Percentiles rank a stretch among this genome's conserved stretches.
Conservation (phyloP, 2,797 vertebrate species). For the Coregonus suidteri region DNA sequence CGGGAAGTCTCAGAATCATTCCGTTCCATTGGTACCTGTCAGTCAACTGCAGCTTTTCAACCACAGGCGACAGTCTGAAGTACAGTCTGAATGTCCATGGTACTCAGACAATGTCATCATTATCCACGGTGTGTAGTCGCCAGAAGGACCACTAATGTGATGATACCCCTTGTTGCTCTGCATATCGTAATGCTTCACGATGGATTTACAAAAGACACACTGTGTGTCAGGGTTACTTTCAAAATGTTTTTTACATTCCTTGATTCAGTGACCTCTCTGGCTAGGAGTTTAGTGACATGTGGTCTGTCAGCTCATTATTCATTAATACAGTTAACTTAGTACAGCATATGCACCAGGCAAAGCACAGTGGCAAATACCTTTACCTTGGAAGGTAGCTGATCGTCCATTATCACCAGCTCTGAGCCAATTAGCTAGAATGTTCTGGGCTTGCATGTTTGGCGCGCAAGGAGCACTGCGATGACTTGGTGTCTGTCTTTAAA, state of each 20-base stretch:
- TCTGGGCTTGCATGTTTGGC: conserved; percentile 36
- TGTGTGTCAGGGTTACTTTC: conserved; percentile 35
- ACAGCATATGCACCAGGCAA: conserved; percentile 36
- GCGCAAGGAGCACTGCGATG: conserved; percentile 51
- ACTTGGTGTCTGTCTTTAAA: conserved; percentile 49
- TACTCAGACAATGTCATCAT: conserved; percentile 29
- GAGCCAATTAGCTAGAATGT: conserved; percentile 21
- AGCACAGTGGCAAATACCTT: conserved; percentile 15
- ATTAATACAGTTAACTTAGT: conserved; percentile 41
- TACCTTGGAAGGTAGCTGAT: background rate
- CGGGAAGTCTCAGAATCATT: background rate
- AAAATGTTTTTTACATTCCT: conserved; percentile 54
- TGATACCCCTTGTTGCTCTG: conserved; percentile 25
- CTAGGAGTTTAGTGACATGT: conserved; percentile 45
- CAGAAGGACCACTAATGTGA: conserved; percentile 10
- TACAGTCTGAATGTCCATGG: conserved; percentile 6
- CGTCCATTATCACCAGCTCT: conserved; percentile 46
- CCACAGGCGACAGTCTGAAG: background rate
- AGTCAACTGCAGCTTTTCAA: background rate
- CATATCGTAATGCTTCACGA: conserved; percentile 20
- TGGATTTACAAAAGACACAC: conserved; percentile 44
- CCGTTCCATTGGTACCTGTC: background rate
- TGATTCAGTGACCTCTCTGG: conserved; percentile 29
- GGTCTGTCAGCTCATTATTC: conserved; percentile 65
- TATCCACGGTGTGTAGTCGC: conserved; percentile 65